Conservation (phyloP, 2,888 invertebrate genomes). For the Branchellion lobata region DNA sequence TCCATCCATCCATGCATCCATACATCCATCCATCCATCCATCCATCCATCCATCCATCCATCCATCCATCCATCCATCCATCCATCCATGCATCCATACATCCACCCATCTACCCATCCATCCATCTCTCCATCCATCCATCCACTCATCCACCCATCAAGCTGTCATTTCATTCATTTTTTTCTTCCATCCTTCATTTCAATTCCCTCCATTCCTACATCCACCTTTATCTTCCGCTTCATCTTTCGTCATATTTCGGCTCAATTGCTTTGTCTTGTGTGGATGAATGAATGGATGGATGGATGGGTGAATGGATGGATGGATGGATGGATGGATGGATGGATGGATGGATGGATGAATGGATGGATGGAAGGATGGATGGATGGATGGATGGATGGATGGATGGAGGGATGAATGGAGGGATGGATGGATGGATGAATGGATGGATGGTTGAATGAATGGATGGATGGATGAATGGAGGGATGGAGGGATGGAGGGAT, state of each 20-base stretch:
- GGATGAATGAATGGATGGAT: not conserved
- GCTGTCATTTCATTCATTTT: too few species aligned
- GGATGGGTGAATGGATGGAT: not conserved
- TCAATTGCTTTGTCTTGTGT: not conserved
- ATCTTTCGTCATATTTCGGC: conserved; percentile 4
- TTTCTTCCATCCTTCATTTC: not conserved
- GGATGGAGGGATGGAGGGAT: not conserved
- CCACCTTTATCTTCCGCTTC: not conserved
- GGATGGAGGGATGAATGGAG: not conserved
- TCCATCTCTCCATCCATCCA: not conserved
- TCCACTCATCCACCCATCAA: too few species aligned
- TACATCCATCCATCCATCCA: not conserved
- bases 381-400: not conserved
- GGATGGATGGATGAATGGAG: not conserved
- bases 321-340: not conserved
- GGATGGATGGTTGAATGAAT: not conserved
- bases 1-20: too few species aligned
- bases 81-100: not conserved
- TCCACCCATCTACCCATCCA: not conserved
- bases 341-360: not conserved
- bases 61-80: not conserved
- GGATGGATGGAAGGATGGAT: not conserved
- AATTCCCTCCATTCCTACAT: not conserved
- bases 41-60: not conserved
- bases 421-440: not conserved